These are phyloP conservation scores for Chondrilla cf. caribensis DNA, from an alignment of 37 sponge, comb jelly and placozoan genomes.

Conservation along the genomic window DNA sequence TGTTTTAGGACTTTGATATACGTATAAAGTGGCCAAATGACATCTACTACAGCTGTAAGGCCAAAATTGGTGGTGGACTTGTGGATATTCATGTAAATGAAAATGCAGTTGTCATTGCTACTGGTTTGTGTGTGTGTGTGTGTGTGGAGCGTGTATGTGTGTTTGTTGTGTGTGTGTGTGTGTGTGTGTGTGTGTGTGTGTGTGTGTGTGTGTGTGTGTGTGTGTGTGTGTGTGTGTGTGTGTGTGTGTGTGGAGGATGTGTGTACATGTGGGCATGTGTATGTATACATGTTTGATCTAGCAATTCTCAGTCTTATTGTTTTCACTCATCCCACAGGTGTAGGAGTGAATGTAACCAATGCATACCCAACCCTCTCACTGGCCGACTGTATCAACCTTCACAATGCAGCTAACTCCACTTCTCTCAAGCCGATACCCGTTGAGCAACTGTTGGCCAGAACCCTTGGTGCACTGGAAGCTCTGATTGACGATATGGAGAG, in stretches of 20 bases:
- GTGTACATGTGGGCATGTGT: constrained; percentile 14
- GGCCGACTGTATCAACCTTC: constrained; percentile 57
- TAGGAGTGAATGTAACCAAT: constrained; percentile 87
- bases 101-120: constrained; percentile 47
- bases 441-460: constrained; percentile 64
- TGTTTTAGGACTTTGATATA: constrained; percentile 59
- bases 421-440: constrained; percentile 38
- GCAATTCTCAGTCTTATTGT: too few species aligned
- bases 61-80: constrained; percentile 89
- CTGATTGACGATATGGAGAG: constrained; percentile 44
- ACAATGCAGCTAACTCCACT: constrained; percentile 28
- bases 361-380: constrained; percentile 78
- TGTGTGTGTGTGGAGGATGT: too few species aligned
- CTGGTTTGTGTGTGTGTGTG: too few species aligned
- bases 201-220: too few species aligned
- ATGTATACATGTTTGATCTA: too few species aligned
- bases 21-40: constrained; percentile 98
- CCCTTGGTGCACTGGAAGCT: constrained; percentile 62
- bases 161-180: neutral
- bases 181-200: neutral
- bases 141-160: constrained; percentile 24
- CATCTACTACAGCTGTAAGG: constrained; percentile 76
- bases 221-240: too few species aligned
- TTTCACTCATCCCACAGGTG: too few species aligned
- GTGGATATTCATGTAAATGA: constrained; percentile 28